Percentiles rank a stretch among this genome's conserved stretches.
These are phyloP conservation scores for Atherinosoma microstoma DNA, from an alignment of 2,797 vertebrate genomes.

Conservation along the genomic window DNA sequence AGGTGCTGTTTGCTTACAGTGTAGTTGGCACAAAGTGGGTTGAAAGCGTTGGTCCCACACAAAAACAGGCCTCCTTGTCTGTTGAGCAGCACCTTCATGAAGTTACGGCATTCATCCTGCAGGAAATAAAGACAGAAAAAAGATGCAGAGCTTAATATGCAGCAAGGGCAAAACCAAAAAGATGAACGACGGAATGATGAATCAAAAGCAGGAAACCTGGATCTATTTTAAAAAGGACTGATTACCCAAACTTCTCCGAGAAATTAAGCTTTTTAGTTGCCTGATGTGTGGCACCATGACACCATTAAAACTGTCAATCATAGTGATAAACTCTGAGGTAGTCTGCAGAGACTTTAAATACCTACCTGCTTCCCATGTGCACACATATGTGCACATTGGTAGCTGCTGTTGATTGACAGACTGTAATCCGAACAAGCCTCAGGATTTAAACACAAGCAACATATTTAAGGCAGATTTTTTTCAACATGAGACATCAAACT, in stretches of 20 bases:
- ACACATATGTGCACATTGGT: slow-evolving; percentile 1
- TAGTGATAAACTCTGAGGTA: slow-evolving; percentile 48
- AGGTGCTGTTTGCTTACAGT: slow-evolving; percentile 85
- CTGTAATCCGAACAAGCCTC: slow-evolving; percentile 60
- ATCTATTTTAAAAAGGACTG: slow-evolving; percentile 48
- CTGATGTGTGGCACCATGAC: slow-evolving; percentile 75
- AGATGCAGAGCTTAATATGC: slow-evolving; percentile 34
- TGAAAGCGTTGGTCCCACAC: slow-evolving; percentile 96
- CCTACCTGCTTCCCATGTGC: slow-evolving; percentile 34
- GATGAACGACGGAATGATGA: slow-evolving; percentile 27
- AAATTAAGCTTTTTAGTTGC: slow-evolving; percentile 68
- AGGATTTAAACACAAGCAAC: slow-evolving; percentile 60
- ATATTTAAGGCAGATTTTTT: slow-evolving; percentile 56
- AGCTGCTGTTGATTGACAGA: slow-evolving; percentile 64
- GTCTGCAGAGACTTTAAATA: slow-evolving; percentile 53
- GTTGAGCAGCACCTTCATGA: slow-evolving; percentile 93
- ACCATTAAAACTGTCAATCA: slow-evolving; percentile 78
- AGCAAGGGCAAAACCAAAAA: slow-evolving; percentile 13
- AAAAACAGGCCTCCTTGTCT: slow-evolving; percentile 89
- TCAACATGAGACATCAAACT: slow-evolving; percentile 32
- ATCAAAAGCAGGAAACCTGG: slow-evolving; percentile 16
- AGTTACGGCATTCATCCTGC: slow-evolving; percentile 95
- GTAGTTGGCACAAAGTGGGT: slow-evolving; percentile 94
- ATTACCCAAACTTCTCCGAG: slow-evolving; percentile 62
- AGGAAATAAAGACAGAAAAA: slow-evolving; percentile 19